phyloP scores from a whole-genome alignment of 1,140 invertebrate genomes.

The Coptotermes formosanus region DNA sequence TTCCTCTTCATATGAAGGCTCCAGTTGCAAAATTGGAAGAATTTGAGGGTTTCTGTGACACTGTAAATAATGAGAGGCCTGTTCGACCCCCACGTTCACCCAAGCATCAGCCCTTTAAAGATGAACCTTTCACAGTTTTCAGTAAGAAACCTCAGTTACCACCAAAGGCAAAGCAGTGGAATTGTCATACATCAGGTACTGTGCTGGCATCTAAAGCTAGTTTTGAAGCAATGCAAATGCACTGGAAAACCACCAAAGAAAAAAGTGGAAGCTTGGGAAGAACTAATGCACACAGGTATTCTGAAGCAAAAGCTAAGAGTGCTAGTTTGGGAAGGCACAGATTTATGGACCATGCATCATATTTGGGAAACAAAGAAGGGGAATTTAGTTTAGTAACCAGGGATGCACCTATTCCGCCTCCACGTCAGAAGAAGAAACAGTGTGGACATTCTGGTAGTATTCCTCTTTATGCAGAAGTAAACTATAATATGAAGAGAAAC shows the following conservation, averaged over 20 bases:
- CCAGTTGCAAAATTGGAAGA: slow-evolving; percentile 29
- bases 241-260: neutral
- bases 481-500: slow-evolving; percentile 34
- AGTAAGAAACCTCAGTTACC: slow-evolving; percentile 20
- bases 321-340: slow-evolving; percentile 20
- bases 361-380: neutral
- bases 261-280: slow-evolving; percentile 32
- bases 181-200: neutral
- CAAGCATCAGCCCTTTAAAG: slow-evolving; percentile 24
- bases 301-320: neutral
- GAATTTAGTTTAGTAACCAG: neutral
- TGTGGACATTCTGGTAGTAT: slow-evolving; percentile 27
- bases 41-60: neutral
- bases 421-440: slow-evolving; percentile 26
- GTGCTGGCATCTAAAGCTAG: neutral
- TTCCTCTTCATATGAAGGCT: slow-evolving; percentile 24
- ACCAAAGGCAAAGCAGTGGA: neutral
- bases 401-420: slow-evolving; percentile 23
- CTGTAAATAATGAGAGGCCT: slow-evolving; percentile 21
- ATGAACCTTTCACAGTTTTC: neutral
- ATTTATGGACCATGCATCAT: neutral
- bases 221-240: neutral
- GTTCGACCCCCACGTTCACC: slow-evolving; percentile 32
- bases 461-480: slow-evolving; percentile 32
- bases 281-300: neutral